Evolutionary conservation across 30 jellyfish, hydroid and myxozoan genomes (phyloP), one percentile per base, ranked within the genome.

Genomic region (Aurelia coerulea): DNA sequence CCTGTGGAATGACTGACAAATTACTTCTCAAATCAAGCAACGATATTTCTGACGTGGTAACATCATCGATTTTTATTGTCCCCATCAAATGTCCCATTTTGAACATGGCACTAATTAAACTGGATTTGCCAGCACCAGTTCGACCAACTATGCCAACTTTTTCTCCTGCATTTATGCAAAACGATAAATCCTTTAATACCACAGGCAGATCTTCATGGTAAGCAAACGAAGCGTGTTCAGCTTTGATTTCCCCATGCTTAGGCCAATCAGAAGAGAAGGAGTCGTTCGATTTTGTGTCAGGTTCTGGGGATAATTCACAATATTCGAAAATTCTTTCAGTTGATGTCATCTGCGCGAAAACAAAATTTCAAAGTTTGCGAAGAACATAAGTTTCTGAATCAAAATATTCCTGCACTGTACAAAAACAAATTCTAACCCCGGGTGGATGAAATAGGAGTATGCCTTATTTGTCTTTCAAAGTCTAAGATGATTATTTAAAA

Each of bases 1-100:
- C 98, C 98, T 93, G 98, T 15, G 98, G 98, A 46, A 93, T 93
- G 39, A 93, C 96, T 10, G 98, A 93, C 67, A 93, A 82, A 73
- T 51, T 56, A 65, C 92, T 84, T 12, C 98, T 76, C 72, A 93
- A 73, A 32, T 79, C 81, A 41, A 51, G 49, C 29, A 93, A 65
- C 17, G 80, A 62, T 8, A 88, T 80, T 42, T 93, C 96, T 29
- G 87, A 68, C 23, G 83, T 82, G 1, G 78, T 62, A 35, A 81
- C 68, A 15, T 96, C 97, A 59, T 93, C 98, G 11, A 93, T 93
- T 60, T 85, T 56, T 6, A 93, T 78, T 17, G 79, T 69, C 12
- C 98, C 98, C 73, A 52, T 42, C 32, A 67, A 16, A 10, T 88
- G 64, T 17, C 91, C 98, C 68, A 90, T 87, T 62, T 96, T 87